A percentile compares a stretch with the other conserved stretches of the same genome.
These are phyloP conservation scores for Drosophila tropicalis DNA, from an alignment of 1,140 invertebrate species.

Conservation along the genomic window DNA sequence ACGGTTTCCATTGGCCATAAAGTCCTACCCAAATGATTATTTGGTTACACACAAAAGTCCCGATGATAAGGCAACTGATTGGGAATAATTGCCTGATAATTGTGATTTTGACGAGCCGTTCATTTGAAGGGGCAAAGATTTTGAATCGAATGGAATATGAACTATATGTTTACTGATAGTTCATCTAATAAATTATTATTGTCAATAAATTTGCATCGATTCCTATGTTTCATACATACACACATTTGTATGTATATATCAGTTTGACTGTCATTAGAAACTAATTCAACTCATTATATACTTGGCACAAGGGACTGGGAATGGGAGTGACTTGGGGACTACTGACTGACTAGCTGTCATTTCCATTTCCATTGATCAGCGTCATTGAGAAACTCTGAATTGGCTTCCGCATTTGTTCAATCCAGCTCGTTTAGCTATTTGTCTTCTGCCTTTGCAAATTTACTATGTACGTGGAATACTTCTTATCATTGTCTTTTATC, in stretches of 20 bases:
- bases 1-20: conserved; percentile 22
- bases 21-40: conserved; percentile 3
- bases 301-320: conserved; percentile 21
- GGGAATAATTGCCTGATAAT: conserved; percentile 13
- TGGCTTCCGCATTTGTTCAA: conserved; percentile 17
- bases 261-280: conserved; percentile 17
- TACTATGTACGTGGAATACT: neutral
- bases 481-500: conserved; percentile 48
- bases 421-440: conserved; percentile 21
- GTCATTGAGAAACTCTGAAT: conserved; percentile 24
- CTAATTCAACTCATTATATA: conserved; percentile 65
- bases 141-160: conserved; percentile 29
- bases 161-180: conserved; percentile 35
- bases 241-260: conserved; percentile 27
- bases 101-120: conserved; percentile 13
- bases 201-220: neutral
- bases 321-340: neutral
- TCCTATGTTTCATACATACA: too few relatives aligned
- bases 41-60: neutral
- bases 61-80: conserved; percentile 24
- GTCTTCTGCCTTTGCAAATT: conserved; percentile 11
- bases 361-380: conserved; percentile 39
- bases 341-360: conserved; percentile 4
- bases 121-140: conserved; percentile 24
- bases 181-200: conserved; percentile 30